Percentiles rank a stretch among this genome's conserved stretches.
These are phyloP conservation scores for Dromiciops gliroides DNA, from an alignment of 2,113 vertebrate genomes.

Conservation along the genomic window DNA sequence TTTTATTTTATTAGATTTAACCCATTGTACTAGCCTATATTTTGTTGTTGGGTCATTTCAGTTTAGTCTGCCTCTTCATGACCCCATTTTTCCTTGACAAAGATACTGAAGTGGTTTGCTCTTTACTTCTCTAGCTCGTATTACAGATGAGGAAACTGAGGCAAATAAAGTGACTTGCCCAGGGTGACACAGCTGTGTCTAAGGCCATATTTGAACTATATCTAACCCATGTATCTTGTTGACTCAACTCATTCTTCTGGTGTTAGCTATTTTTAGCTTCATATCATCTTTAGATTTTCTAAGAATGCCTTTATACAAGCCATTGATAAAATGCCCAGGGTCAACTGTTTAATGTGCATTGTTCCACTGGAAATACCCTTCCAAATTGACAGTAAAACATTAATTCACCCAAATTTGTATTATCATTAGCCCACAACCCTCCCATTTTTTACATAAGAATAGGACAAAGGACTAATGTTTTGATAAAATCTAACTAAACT, in stretches of 20 bases:
- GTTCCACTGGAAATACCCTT: neutral
- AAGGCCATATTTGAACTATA: neutral
- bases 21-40: neutral
- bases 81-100: neutral
- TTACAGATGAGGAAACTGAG: neutral
- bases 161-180: neutral
- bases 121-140: neutral
- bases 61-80: neutral
- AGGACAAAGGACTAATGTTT: neutral
- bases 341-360: neutral
- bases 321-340: neutral
- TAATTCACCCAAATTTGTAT: neutral
- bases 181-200: neutral
- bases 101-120: neutral
- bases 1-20: neutral
- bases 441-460: neutral
- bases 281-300: neutral
- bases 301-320: neutral
- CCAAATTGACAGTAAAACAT: neutral
- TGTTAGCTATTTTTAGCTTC: neutral
- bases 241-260: neutral
- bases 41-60: neutral
- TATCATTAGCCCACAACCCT: neutral
- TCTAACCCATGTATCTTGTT: neutral
- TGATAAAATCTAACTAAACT: neutral